A percentile compares a stretch with the other conserved stretches of the same genome.
Conservation (phyloP, 1,140 invertebrate genomes). For the Drosophila murphyi region DNA sequence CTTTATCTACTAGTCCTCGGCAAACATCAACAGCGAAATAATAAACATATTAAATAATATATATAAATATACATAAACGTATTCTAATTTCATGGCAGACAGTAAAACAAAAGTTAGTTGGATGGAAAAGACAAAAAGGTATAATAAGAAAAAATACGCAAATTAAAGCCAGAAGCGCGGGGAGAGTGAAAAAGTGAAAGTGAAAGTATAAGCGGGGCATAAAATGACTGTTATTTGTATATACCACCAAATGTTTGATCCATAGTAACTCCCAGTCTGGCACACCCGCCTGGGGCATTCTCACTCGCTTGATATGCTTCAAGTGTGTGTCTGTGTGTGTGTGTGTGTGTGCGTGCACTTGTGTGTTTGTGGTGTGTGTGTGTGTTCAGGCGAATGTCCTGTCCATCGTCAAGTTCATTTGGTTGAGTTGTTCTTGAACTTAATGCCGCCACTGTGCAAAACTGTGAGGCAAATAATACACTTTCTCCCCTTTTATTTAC, state of each 20-base stretch:
- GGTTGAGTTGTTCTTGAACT: conserved; percentile 70
- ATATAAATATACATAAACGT: too few relatives aligned
- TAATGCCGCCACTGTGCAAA: conserved; percentile 61
- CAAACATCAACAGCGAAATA: too few relatives aligned
- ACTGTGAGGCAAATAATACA: conserved; percentile 70
- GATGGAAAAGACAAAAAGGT: too few relatives aligned
- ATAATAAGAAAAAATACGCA: too few relatives aligned
- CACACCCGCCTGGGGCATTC: neutral
- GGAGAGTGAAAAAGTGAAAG: too few relatives aligned
- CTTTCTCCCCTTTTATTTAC: conserved; percentile 23
- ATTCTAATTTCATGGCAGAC: too few relatives aligned
- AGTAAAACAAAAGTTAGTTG: too few relatives aligned
- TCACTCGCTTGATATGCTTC: conserved; percentile 25
- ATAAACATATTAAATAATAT: too few relatives aligned
- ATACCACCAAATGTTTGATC: neutral
- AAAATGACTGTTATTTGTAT: too few relatives aligned
- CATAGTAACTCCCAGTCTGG: neutral
- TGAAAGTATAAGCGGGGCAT: too few relatives aligned
- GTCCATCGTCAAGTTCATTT: conserved; percentile 74
- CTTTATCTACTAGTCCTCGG: too few relatives aligned
- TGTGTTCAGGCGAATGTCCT: conserved; percentile 68
- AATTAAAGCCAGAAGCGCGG: too few relatives aligned
- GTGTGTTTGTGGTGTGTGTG: conserved; percentile 18
- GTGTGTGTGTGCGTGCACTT: conserved; percentile 18
- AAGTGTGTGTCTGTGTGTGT: neutral